Evolutionary conservation across 2,797 vertebrate genomes (phyloP).

Genomic region (Meriones psammophilus): DNA sequence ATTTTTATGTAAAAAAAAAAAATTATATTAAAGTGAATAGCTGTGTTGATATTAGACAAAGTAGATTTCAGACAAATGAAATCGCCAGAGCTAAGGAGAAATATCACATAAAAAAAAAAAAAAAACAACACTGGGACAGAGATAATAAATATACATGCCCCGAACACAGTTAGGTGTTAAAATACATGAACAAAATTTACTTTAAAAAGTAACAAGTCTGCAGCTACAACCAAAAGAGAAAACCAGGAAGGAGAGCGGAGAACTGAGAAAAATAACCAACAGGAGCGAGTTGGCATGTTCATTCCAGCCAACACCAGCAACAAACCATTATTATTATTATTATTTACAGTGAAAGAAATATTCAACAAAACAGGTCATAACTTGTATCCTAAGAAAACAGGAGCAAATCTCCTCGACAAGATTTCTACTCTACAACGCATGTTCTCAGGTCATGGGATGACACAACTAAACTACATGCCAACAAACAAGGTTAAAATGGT

Average conservation of each 20-base stretch:
- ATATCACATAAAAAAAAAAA: constrained; percentile 16
- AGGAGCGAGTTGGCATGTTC: background rate
- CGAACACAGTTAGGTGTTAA: background rate
- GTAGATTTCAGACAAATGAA: constrained; percentile 9
- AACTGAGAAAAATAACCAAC: background rate
- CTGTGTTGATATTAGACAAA: constrained; percentile 8
- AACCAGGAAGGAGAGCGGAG: background rate
- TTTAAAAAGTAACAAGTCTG: background rate
- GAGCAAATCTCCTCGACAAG: background rate
- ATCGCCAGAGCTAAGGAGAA: background rate
- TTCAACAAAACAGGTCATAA: background rate
- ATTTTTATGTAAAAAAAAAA: background rate
- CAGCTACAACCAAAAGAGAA: background rate
- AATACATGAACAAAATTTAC: constrained; percentile 16
- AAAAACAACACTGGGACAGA: background rate
- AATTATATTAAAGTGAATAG: background rate
- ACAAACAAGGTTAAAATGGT: background rate
- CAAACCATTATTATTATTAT: background rate
- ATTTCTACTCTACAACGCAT: background rate
- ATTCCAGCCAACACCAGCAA: background rate
- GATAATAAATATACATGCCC: background rate
- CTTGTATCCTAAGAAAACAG: background rate
- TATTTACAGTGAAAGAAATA: constrained; percentile 17
- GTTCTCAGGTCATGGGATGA: background rate
- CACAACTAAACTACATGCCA: background rate